Evolutionary conservation across 2,797 vertebrate species (phyloP).

Genomic region (Harpagifer antarcticus): DNA sequence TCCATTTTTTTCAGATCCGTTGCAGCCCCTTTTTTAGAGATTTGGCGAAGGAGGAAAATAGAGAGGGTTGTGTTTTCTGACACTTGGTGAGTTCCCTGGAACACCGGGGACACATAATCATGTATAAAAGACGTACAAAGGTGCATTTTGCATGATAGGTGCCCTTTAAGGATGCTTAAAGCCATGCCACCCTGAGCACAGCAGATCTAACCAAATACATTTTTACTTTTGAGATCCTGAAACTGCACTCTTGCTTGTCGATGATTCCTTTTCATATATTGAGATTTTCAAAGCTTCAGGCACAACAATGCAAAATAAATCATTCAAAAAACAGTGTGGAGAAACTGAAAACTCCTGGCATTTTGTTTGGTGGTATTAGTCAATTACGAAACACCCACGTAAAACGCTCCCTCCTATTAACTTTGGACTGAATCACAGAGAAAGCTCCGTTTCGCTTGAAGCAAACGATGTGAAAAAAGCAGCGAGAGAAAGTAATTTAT

Average conservation of each 20-base stretch:
- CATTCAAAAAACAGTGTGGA: constrained; percentile 11
- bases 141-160: too few species aligned
- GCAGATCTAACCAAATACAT: not conserved
- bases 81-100: too few species aligned
- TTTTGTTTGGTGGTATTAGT: constrained; percentile 26
- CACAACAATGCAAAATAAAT: constrained; percentile 1
- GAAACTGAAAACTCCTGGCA: not conserved
- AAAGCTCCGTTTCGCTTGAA: constrained; percentile 24
- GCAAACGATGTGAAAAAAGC: constrained; percentile 31
- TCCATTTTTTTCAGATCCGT: too few species aligned
- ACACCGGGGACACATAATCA: too few species aligned
- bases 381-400: constrained; percentile 33
- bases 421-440: constrained; percentile 24
- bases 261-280: not conserved
- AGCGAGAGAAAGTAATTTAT: constrained; percentile 41
- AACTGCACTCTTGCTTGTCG: not conserved
- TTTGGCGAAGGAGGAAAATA: too few species aligned
- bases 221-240: not conserved
- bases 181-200: not conserved
- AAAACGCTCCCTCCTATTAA: constrained; percentile 24
- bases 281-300: constrained; percentile 6
- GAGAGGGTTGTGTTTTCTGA: too few species aligned
- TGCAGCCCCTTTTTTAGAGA: too few species aligned
- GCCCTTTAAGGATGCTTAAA: too few species aligned
- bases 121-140: too few species aligned